phyloP scores from a whole-genome alignment of 2,797 vertebrate genomes.

The Cynopterus sphinx region DNA sequence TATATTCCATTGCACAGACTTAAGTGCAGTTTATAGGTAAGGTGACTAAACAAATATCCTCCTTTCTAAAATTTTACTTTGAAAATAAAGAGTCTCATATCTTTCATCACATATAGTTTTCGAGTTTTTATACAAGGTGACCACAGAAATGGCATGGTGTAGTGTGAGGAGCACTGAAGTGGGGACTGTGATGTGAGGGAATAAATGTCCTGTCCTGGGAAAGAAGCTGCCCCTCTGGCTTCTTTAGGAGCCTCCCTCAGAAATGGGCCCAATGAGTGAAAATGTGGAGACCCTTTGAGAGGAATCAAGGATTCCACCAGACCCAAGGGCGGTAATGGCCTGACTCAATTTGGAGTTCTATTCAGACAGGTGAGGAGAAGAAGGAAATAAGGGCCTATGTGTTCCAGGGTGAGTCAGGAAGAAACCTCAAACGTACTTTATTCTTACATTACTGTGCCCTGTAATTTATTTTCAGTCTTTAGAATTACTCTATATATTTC shows the following conservation, averaged over 20 bases:
- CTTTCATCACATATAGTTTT: neutral
- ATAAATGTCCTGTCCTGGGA: neutral
- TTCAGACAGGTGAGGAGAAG: neutral
- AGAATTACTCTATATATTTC: neutral
- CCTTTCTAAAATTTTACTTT: neutral
- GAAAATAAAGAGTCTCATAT: neutral
- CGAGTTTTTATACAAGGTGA: slow-evolving; percentile 1
- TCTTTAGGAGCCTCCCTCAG: neutral
- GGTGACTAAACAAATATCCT: neutral
- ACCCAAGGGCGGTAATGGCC: neutral
- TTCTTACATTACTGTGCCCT: neutral
- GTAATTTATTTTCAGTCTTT: neutral
- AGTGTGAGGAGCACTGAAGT: neutral
- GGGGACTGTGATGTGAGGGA: neutral
- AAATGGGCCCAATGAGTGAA: neutral
- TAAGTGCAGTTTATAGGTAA: neutral
- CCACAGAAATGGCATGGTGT: neutral
- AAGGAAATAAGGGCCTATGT: neutral
- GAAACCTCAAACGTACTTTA: neutral
- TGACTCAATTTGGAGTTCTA: neutral
- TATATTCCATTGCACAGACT: neutral
- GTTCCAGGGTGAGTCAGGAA: neutral
- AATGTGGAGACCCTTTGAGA: neutral
- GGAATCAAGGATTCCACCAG: neutral
- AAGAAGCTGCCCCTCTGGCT: neutral